Conservation (phyloP, 2,797 vertebrate genomes). For the Carapus acus region DNA sequence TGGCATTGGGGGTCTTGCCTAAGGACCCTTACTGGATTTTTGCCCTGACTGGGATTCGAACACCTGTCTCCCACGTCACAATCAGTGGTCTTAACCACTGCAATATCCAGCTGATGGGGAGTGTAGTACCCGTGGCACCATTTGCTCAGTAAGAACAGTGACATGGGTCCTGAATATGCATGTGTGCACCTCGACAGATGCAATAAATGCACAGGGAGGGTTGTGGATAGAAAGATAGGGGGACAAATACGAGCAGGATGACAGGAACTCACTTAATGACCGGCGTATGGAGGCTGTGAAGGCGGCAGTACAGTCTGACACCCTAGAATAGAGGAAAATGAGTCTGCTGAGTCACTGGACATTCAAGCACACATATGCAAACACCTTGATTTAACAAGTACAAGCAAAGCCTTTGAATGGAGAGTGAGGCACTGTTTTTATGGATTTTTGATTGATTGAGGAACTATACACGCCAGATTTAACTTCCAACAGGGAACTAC, state of each 20-base stretch:
- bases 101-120: slow-evolving; percentile 18
- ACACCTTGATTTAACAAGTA: slow-evolving; percentile 54
- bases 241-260: slow-evolving; percentile 3
- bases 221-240: too few species aligned
- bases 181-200: slow-evolving; percentile 45
- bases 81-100: too few species aligned
- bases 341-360: slow-evolving; percentile 51
- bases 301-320: slow-evolving; percentile 93
- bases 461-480: too few species aligned
- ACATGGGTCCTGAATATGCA: slow-evolving; percentile 51
- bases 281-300: slow-evolving; percentile 90
- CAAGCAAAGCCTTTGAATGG: slow-evolving; percentile 33
- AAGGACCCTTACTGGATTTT: too few species aligned
- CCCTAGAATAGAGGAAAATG: slow-evolving; percentile 72
- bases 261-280: slow-evolving; percentile 91
- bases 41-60: too few species aligned
- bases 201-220: slow-evolving; percentile 22
- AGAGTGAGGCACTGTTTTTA: slow-evolving; percentile 27
- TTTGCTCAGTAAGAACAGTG: slow-evolving; percentile 37
- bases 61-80: too few species aligned
- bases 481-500: too few species aligned
- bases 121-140: slow-evolving; percentile 34
- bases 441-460: slow-evolving; percentile 14
- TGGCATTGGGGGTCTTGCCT: too few species aligned
- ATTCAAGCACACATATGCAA: slow-evolving; percentile 30